These are phyloP conservation scores for Periplaneta americana DNA, from an alignment of 1,140 invertebrate species.

Conservation along the genomic window DNA sequence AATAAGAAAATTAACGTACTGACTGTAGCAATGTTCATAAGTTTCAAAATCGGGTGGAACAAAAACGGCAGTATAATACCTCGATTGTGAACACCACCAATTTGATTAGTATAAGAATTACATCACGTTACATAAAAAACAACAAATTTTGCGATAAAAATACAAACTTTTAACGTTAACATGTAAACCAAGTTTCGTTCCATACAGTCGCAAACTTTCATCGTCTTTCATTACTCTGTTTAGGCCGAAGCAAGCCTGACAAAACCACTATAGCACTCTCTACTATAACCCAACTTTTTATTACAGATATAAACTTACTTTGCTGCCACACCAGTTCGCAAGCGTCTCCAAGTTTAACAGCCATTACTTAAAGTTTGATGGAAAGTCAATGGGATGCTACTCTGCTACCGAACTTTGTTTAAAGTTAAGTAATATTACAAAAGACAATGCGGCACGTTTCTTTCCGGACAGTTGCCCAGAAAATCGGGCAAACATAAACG, in stretches of 20 bases:
- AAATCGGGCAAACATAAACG: background rate
- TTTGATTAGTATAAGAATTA: no score
- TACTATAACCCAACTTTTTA: slow-evolving; percentile 6
- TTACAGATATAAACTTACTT: slow-evolving; percentile 11
- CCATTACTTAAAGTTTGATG: slow-evolving; percentile 8
- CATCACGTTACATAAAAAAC: no score
- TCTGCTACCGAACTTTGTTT: slow-evolving; percentile 5
- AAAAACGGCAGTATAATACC: no score
- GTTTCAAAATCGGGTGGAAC: no score
- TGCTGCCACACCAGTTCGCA: background rate
- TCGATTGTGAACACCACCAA: no score
- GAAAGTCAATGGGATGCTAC: slow-evolving; percentile 4
- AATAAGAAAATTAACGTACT: no score
- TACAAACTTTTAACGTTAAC: no score
- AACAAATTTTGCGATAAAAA: no score
- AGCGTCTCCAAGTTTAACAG: background rate
- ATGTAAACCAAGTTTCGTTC: background rate
- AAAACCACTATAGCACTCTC: no score
- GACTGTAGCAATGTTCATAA: no score
- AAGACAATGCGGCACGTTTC: background rate
- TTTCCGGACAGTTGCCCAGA: background rate
- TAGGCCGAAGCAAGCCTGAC: background rate
- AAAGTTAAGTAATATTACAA: background rate
- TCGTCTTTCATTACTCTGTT: background rate
- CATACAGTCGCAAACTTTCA: background rate